phyloP scores from a whole-genome alignment of 2,888 invertebrate genomes.

The Cerastoderma edule region DNA sequence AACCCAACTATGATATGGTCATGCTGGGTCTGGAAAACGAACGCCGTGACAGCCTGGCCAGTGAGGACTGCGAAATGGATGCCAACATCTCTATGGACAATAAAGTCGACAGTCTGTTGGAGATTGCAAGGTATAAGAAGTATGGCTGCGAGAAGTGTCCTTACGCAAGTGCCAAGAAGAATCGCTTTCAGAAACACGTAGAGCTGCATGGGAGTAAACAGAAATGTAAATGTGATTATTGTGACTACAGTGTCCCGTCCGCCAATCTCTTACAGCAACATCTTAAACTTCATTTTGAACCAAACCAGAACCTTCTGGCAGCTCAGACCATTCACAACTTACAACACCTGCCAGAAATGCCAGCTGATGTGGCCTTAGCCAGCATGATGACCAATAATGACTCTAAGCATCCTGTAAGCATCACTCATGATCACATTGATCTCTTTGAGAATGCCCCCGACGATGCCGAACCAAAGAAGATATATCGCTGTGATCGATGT shows the following conservation, averaged over 20 bases:
- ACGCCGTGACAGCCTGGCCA: conserved; percentile 62
- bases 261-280: conserved; percentile 94
- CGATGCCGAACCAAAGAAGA: conserved; percentile 85
- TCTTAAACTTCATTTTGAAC: conserved; percentile 88
- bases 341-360: conserved; percentile 83
- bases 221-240: conserved; percentile 91
- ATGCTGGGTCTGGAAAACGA: conserved; percentile 57
- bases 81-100: conserved; percentile 62
- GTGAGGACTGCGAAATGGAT: conserved; percentile 60
- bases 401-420: conserved; percentile 72
- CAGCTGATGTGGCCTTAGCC: conserved; percentile 85
- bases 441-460: conserved; percentile 78
- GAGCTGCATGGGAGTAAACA: conserved; percentile 93
- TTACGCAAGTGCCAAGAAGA: conserved; percentile 93
- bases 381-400: conserved; percentile 75
- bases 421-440: conserved; percentile 78
- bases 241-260: conserved; percentile 95
- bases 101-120: conserved; percentile 87
- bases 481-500: conserved; percentile 90
- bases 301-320: conserved; percentile 80
- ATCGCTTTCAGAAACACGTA: conserved; percentile 92
- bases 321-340: conserved; percentile 81
- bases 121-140: conserved; percentile 90
- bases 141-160: conserved; percentile 88
- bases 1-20: conserved; percentile 78